Evolutionary conservation across 2,113 vertebrate genomes (phyloP).

Genomic region (Isurus oxyrinchus): DNA sequence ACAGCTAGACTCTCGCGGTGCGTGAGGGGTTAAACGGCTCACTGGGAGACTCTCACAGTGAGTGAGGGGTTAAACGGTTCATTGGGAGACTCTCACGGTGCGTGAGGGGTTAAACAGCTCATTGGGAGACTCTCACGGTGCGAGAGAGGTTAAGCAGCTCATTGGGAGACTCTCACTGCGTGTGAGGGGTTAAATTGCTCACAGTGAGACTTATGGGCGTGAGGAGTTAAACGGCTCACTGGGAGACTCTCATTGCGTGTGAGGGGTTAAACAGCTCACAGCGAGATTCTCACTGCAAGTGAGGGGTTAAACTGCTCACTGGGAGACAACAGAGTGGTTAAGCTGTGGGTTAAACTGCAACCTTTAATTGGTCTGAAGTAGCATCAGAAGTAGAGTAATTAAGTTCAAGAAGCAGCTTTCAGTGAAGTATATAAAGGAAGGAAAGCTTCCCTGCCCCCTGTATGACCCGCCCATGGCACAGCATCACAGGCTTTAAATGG

Average conservation of each 20-base stretch:
- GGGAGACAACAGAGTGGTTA: not conserved
- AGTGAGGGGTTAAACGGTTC: not conserved
- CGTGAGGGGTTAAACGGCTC: not conserved
- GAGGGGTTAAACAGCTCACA: not conserved
- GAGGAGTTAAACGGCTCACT: too few relatives aligned
- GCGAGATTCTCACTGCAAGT: not conserved
- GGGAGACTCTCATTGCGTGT: too few relatives aligned
- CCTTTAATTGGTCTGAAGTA: not conserved
- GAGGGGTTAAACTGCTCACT: not conserved
- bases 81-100: not conserved
- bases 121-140: not conserved
- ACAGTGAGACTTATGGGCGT: not conserved
- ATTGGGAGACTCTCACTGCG: not conserved
- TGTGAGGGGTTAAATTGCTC: not conserved
- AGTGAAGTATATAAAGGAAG: not conserved
- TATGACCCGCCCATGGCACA: not conserved
- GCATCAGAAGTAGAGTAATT: not conserved
- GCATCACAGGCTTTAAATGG: not conserved
- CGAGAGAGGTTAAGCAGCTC: not conserved
- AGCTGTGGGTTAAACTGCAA: not conserved
- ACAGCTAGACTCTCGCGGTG: not conserved
- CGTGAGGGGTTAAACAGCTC: not conserved
- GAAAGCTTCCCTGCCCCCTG: not conserved
- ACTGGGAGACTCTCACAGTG: not conserved
- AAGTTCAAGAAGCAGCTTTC: not conserved